Evolutionary conservation across 2,113 vertebrate species (phyloP), one percentile per base, ranked within the genome.

Genomic region (Malurus elegans): DNA sequence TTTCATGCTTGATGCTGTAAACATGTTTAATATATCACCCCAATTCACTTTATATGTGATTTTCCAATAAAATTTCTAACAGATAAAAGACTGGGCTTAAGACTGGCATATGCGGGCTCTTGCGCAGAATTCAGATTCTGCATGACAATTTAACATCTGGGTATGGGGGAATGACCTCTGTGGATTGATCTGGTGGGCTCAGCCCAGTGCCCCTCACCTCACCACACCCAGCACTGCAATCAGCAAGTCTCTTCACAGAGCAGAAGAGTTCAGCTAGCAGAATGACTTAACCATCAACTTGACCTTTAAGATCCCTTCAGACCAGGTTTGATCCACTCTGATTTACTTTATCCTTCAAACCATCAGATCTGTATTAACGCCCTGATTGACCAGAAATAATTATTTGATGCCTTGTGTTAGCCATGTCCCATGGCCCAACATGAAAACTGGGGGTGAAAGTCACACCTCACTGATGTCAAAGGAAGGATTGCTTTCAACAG

Each of bases 251-350:
- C 71, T 40, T 83, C 51, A 88, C 82, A 58, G 69, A 86, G 69
- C 3, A 62, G 74, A 88, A 62, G 67, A 81, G 66, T 69, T 95
- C 60, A 95, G 65, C 74, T 89, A 91, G 88, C 83, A 78, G 2
- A 2, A 79, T 81, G 60, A 93, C 86, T 94, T 95, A 86, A 86
- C 81, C 88, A 93, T 56, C 75, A 72, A 67, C 70, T 64, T 91
- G 80, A 93, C 89, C 87, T 92, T 88, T 79, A 73, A 95, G 93
- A 92, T 91, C 79, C 64, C 62, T 82, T 95, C 85, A 95, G 81
- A 93, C 88, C 66, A 73, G 47, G 54, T 73, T 83, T 95, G 88
- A 91, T 94, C 92, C 74, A 80, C 53, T 48, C 71, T 91, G 93
- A 83, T 95, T 90, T 93, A 86, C 60, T 88, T 86, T 86, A 40